Evolutionary conservation across 2,888 invertebrate species (phyloP).

Genomic region (Ommatoiulus sabulosus): DNA sequence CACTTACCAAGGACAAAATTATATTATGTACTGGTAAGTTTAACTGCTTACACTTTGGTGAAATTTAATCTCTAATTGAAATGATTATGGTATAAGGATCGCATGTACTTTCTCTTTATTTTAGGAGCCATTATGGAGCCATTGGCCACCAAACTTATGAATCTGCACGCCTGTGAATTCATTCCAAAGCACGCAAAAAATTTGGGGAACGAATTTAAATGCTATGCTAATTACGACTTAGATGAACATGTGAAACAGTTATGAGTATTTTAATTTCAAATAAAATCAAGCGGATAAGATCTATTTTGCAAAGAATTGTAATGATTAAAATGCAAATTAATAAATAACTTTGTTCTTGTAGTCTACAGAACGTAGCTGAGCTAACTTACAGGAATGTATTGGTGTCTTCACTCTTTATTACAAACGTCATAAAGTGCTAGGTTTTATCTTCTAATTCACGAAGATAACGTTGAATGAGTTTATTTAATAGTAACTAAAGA

Average conservation of each 20-base stretch:
- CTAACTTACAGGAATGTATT: not conserved
- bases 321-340: not conserved
- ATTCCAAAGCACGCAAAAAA: slow-evolving; percentile 87
- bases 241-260: slow-evolving; percentile 67
- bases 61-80: too few relatives aligned
- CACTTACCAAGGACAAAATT: slow-evolving; percentile 79
- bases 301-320: too few relatives aligned
- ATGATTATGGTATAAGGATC: too few relatives aligned
- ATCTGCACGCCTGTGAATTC: slow-evolving; percentile 77
- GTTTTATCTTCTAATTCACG: not conserved
- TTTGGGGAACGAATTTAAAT: slow-evolving; percentile 91
- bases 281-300: not conserved
- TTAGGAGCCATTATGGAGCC: slow-evolving; percentile 84
- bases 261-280: not conserved
- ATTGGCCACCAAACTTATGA: slow-evolving; percentile 75
- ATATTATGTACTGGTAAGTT: slow-evolving; percentile 82
- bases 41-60: not conserved
- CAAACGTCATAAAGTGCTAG: not conserved
- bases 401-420: not conserved
- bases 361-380: not conserved
- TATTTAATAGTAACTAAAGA: not conserved
- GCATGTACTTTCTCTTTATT: too few relatives aligned
- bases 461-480: slow-evolving; percentile 32
- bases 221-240: slow-evolving; percentile 88
- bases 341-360: slow-evolving; percentile 4